These are phyloP conservation scores for Sarcophaga variegata DNA, from an alignment of 2,888 invertebrate genomes.

Conservation along the genomic window DNA sequence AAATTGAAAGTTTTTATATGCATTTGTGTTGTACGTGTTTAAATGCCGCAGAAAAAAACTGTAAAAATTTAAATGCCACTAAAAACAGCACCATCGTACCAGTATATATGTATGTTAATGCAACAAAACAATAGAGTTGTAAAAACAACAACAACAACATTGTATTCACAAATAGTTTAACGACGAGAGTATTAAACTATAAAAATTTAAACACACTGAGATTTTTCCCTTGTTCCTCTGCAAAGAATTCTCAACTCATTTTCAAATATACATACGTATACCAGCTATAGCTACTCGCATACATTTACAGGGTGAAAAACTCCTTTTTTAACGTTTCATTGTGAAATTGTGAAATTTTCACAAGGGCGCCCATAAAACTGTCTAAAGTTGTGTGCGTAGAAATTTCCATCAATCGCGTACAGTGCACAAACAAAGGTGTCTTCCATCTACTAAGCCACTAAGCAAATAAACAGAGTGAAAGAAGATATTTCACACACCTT, in stretches of 20 bases:
- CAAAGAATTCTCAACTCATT: too few relatives aligned
- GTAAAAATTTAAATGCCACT: conserved; percentile 41
- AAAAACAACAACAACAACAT: conserved; percentile 29
- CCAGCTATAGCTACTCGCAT: too few relatives aligned
- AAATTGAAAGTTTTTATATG: conserved; percentile 21
- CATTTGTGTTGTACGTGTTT: conserved; percentile 43
- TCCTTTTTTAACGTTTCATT: too few relatives aligned
- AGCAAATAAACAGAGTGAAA: too few relatives aligned
- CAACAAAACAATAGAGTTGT: conserved; percentile 8
- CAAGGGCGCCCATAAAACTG: neutral
- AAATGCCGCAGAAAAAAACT: conserved; percentile 11
- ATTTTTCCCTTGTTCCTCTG: conserved; percentile 22
- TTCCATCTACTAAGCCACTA: too few relatives aligned
- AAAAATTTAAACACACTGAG: conserved; percentile 63
- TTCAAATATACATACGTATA: too few relatives aligned
- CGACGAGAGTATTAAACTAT: conserved; percentile 58
- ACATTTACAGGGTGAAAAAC: too few relatives aligned
- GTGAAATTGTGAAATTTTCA: too few relatives aligned
- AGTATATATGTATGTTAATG: neutral
- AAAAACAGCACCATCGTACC: conserved; percentile 14
- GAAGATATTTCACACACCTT: too few relatives aligned
- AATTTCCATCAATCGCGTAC: too few relatives aligned
- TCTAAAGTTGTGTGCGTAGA: too few relatives aligned
- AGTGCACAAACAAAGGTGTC: conserved; percentile 3
- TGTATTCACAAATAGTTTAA: conserved; percentile 59